A percentile compares a stretch with the other conserved stretches of the same genome.
phyloP scores from a whole-genome alignment of 1,140 invertebrate genomes.

The Plodia interpunctella region DNA sequence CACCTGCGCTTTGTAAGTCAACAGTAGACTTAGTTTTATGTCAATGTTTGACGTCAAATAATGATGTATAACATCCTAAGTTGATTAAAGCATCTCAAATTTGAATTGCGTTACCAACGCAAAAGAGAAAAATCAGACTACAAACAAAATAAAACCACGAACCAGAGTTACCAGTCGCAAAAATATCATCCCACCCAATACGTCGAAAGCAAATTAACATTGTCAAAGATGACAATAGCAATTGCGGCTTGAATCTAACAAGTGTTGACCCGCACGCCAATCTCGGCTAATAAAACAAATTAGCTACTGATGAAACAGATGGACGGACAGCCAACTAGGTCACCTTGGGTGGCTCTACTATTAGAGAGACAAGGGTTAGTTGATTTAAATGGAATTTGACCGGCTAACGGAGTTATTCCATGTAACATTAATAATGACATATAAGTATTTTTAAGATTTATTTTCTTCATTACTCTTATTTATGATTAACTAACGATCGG shows the following conservation, averaged over 20 bases:
- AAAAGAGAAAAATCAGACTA: neutral
- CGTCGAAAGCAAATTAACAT: neutral
- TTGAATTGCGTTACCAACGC: too few relatives aligned
- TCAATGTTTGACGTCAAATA: too few relatives aligned
- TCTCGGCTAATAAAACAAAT: constrained; percentile 66
- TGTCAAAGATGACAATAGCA: constrained; percentile 34
- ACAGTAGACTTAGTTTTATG: too few relatives aligned
- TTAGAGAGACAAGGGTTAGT: neutral
- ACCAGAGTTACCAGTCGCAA: too few relatives aligned
- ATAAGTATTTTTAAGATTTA: too few relatives aligned
- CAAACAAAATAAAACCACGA: neutral
- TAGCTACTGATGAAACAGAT: constrained; percentile 55
- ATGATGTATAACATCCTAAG: too few relatives aligned
- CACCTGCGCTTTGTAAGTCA: too few relatives aligned
- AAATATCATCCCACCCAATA: neutral
- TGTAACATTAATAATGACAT: too few relatives aligned
- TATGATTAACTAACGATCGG: too few relatives aligned
- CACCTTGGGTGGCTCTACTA: neutral
- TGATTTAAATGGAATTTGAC: neutral
- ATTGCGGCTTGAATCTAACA: constrained; percentile 25
- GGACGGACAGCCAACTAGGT: constrained; percentile 38
- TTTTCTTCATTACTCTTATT: too few relatives aligned
- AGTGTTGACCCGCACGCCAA: constrained; percentile 58
- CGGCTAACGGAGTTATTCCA: too few relatives aligned
- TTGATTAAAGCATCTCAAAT: too few relatives aligned